Evolutionary conservation across 1,140 invertebrate species (phyloP).

Genomic region (Drosophila tristis): DNA sequence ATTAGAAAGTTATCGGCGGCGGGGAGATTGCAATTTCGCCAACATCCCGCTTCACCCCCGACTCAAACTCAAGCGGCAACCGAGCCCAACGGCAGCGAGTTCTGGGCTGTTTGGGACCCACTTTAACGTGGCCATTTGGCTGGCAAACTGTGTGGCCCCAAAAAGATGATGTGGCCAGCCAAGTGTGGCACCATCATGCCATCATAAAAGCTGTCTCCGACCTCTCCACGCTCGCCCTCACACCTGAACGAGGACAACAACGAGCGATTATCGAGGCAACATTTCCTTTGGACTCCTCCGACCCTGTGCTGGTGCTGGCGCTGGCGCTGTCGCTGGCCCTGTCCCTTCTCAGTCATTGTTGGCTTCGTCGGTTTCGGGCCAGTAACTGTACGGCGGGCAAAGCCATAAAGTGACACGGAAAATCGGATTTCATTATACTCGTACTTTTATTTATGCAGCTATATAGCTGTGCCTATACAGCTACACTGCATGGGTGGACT

Average conservation of each 20-base stretch:
- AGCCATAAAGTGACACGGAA: conserved; percentile 53
- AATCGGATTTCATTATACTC: conserved; percentile 33
- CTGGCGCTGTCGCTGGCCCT: background rate
- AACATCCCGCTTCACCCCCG: background rate
- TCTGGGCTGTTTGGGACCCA: conserved; percentile 11
- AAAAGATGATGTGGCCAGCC: conserved; percentile 62
- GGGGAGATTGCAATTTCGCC: conserved; percentile 49
- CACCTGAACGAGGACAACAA: no score
- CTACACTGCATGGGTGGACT: conserved; percentile 11
- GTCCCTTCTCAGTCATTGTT: no score
- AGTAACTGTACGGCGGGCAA: conserved; percentile 50
- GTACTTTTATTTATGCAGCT: conserved; percentile 12
- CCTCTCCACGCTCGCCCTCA: no score
- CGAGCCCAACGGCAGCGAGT: conserved; percentile 16
- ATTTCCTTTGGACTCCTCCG: conserved; percentile 21
- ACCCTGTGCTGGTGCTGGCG: background rate
- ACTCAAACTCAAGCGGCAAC: conserved; percentile 1
- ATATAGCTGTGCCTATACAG: conserved; percentile 5
- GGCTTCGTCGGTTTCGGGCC: conserved; percentile 2
- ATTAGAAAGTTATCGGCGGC: conserved; percentile 60
- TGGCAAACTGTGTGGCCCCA: conserved; percentile 37
- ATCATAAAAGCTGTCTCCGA: background rate
- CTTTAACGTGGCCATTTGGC: conserved; percentile 52
- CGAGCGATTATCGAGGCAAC: conserved; percentile 10
- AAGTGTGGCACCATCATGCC: conserved; percentile 40